Percentiles rank a stretch among this genome's conserved stretches.
phyloP scores from a whole-genome alignment of 2,888 invertebrate genomes.

The Exocentrus adspersus region DNA sequence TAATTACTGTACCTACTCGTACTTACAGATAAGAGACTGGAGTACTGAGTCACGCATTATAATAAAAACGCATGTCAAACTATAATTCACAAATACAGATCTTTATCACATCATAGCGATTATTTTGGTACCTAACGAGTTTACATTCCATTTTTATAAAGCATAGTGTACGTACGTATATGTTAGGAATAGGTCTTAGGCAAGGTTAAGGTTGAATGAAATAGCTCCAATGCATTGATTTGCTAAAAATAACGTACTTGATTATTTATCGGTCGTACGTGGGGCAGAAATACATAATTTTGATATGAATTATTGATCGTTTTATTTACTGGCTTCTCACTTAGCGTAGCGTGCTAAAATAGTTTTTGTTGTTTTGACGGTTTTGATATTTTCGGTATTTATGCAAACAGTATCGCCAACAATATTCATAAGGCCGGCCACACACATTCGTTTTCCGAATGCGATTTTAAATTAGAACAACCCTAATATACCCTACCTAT shows the following conservation, averaged over 20 bases:
- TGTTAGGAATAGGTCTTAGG: background rate
- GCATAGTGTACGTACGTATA: background rate
- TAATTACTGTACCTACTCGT: background rate
- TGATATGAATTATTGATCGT: no score
- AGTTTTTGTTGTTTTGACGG: no score
- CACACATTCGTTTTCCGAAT: no score
- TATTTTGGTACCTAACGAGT: slow-evolving; percentile 5
- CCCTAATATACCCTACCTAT: no score
- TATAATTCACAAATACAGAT: background rate
- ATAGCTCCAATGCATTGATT: slow-evolving; percentile 1
- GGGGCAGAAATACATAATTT: no score
- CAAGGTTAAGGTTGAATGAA: background rate
- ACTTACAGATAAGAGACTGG: background rate
- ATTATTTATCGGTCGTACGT: background rate
- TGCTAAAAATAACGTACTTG: background rate
- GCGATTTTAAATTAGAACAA: no score
- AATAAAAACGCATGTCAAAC: slow-evolving; percentile 4
- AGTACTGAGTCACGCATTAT: slow-evolving; percentile 5
- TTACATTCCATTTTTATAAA: slow-evolving; percentile 1
- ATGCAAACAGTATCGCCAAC: no score
- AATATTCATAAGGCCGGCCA: no score
- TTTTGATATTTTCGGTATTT: no score
- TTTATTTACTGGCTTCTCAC: no score
- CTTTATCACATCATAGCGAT: slow-evolving; percentile 2
- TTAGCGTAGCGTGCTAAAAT: no score